Base-by-base conservation (phyloP, 2,113 vertebrate species). In the Cnemophilus loriae region DNA sequence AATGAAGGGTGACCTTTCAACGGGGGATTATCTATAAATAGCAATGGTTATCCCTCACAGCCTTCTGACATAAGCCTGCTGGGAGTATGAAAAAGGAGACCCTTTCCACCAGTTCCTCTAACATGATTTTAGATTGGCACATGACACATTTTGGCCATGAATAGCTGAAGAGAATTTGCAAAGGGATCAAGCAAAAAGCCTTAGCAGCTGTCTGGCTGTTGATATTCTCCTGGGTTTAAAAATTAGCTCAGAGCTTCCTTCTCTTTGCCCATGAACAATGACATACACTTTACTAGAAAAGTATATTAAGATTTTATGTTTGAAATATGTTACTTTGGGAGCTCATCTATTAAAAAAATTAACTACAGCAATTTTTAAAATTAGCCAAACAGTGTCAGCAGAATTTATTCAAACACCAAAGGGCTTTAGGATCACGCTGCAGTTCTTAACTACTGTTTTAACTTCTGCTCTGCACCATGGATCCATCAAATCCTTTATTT, bases 1-100 rank as follows among this genome's bases (percentile, higher is more conserved):
- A 96, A 93, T 95, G 95, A 97, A 97, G 80, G 91, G 71, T 97
- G 96, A 98, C 98, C 96, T 98, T 98, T 97, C 88, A 68, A 91
- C 93, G 86, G 68, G 79, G 50, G 97, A 98, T 98, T 97, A 96
- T 93, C 96, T 98, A 97, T 97, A 97, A 97, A 98, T 98, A 98
- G 97, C 75, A 84, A 90, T 30, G 68, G 95, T 97, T 98, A 97
- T 97, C 95, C 93, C 87, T 95, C 65, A 17, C 69, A 95, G 95
- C 79, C 80, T 96, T 90, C 90, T 96, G 96, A 84, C 93, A 80
- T 90, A 97, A 97, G 92, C 88, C 85, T 84, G 42, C 56, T 14
- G 15, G 75, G 71, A 67, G 69, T 28, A 79, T 53, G 74, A 95
- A 95, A 90, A 92, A 92, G 79, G 70, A 96, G 95, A 96, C 85